Base-by-base conservation (phyloP, 2,113 vertebrate species). In the Hemiscyllium ocellatum region DNA sequence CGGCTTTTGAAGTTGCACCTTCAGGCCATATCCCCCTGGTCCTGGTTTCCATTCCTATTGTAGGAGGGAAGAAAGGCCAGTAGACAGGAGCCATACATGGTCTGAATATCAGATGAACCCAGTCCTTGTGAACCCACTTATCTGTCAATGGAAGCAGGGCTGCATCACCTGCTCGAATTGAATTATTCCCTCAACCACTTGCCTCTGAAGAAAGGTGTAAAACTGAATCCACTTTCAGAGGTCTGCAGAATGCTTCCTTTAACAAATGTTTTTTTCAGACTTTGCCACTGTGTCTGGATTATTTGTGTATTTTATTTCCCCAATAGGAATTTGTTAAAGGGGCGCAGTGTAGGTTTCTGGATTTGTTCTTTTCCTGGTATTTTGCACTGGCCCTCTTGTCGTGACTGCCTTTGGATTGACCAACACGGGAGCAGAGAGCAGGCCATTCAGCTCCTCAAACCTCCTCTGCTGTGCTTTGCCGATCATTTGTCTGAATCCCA, bases 91-190 rank as follows among this genome's bases (percentile, higher is more conserved):
- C 15, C 22, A 24, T 17, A 13, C 42, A 72, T 50, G 20, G 68
- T 12, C 42, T 37, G 66, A 72, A 72, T 72, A 56, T 24, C 37
- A 29, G 22, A 50, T 37, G 17, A 50, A 68, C 68, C 17, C 19
- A 50, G 24, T 72, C 93, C 93, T 95, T 72, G 3, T 29, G 93
- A 68, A 68, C 37, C 68, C 42, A 95, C 72, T 95, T 95, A 95
- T 95, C 68, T 33, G 17, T 7, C 68, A 50, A 2, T 3, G 70
- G 68, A 72, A 37, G 66, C 89, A 93, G 29, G 19, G 20, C 33
- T 20, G 19, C 37, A 37, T 66, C 56, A 66, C 22, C 61, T 93
- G 15, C 89, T 66, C 56, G 61, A n/a, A 19, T 91, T 91, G 56
- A 8, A 93, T 93, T 66, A 37, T 80, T 3, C 33, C 61, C 89